Conservation (phyloP, 2,113 vertebrate genomes). For the Colaptes auratus region DNA sequence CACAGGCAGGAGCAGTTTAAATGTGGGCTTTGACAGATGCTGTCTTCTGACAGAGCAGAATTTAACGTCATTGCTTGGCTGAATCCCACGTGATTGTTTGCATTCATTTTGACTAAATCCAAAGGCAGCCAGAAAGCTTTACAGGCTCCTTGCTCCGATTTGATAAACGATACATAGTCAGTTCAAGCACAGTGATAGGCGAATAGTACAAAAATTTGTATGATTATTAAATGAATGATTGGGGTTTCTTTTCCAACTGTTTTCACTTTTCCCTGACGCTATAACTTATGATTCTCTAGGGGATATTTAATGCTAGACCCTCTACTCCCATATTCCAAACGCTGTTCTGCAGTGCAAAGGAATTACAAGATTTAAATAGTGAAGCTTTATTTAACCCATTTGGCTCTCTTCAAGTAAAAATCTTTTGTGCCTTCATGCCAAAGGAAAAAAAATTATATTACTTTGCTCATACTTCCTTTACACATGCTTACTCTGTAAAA, state of each 20-base stretch:
- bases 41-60: slow-evolving; percentile 87
- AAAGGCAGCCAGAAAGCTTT: slow-evolving; percentile 73
- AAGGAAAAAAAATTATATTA: neutral
- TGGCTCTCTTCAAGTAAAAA: neutral
- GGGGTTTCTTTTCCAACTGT: slow-evolving; percentile 16
- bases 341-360: slow-evolving; percentile 38
- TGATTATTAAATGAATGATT: slow-evolving; percentile 52
- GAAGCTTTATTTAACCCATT: slow-evolving; percentile 56
- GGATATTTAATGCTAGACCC: slow-evolving; percentile 16
- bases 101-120: slow-evolving; percentile 81
- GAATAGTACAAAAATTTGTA: slow-evolving; percentile 42
- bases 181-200: slow-evolving; percentile 28
- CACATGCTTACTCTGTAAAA: neutral
- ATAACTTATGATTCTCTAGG: slow-evolving; percentile 13
- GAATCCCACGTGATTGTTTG: slow-evolving; percentile 84
- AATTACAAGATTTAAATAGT: slow-evolving; percentile 16
- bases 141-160: slow-evolving; percentile 47
- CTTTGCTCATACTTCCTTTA: neutral
- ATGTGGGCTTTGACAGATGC: slow-evolving; percentile 88
- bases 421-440: neutral
- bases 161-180: slow-evolving; percentile 44
- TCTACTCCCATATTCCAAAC: slow-evolving; percentile 30
- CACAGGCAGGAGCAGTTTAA: slow-evolving; percentile 83
- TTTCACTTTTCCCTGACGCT: slow-evolving; percentile 20
- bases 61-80: slow-evolving; percentile 85